phyloP scores from a whole-genome alignment of 2,888 invertebrate species.

The Congeria kusceri region DNA sequence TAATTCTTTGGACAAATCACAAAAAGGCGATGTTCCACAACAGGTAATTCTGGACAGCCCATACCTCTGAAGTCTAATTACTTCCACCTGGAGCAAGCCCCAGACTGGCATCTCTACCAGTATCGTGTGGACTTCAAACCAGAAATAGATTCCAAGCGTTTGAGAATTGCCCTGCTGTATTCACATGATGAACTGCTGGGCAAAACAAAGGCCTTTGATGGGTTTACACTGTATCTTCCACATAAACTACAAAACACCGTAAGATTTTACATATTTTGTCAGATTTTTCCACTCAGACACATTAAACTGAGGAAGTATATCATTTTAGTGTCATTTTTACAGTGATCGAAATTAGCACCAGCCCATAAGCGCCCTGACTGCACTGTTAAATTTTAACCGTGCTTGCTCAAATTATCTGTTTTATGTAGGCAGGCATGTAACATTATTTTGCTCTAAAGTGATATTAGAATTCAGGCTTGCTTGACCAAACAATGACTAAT shows the following conservation, averaged over 20 bases:
- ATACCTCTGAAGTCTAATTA: constrained; percentile 78
- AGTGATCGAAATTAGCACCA: too few species aligned
- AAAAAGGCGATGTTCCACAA: constrained; percentile 17
- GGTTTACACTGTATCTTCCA: constrained; percentile 81
- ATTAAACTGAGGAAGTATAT: too few species aligned
- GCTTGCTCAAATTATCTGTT: too few species aligned
- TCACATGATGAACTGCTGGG: constrained; percentile 77
- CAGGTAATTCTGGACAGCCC: constrained; percentile 77
- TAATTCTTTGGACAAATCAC: too few species aligned
- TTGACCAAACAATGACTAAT: too few species aligned
- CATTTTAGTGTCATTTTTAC: too few species aligned
- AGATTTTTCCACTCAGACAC: too few species aligned
- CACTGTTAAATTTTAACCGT: too few species aligned
- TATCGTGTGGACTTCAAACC: constrained; percentile 83
- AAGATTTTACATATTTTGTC: neutral
- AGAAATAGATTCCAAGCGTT: constrained; percentile 75
- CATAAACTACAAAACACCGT: constrained; percentile 74
- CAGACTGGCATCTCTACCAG: constrained; percentile 47
- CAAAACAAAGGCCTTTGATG: constrained; percentile 81
- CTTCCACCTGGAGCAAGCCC: constrained; percentile 73
- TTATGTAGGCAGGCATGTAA: too few species aligned
- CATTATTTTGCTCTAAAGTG: too few species aligned
- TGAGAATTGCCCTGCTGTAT: constrained; percentile 78
- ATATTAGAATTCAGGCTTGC: too few species aligned
- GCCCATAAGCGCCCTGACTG: too few species aligned